These are phyloP conservation scores for Volucella inanis DNA, from an alignment of 2,888 invertebrate species.

Conservation along the genomic window DNA sequence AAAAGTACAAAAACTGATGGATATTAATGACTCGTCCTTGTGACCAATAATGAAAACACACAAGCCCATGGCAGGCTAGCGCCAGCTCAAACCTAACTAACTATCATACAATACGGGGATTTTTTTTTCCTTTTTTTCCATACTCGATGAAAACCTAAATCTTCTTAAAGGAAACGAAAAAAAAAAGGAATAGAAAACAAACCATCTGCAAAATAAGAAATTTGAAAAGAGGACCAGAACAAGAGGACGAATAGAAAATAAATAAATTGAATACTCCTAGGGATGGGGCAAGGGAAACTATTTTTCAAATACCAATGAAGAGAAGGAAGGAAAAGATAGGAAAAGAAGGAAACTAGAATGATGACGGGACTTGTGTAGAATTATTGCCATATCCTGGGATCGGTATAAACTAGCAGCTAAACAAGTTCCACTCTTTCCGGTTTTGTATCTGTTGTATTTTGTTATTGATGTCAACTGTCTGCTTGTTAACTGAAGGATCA, in stretches of 20 bases:
- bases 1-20: constrained; percentile 58
- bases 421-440: constrained; percentile 48
- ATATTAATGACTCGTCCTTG: constrained; percentile 71
- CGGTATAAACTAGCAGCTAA: constrained; percentile 8
- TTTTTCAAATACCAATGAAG: constrained; percentile 24
- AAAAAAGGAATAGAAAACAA: constrained; percentile 3
- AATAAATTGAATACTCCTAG: constrained; percentile 13
- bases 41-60: constrained; percentile 37
- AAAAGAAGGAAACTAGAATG: constrained; percentile 42
- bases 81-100: constrained; percentile 5
- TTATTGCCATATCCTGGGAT: constrained; percentile 55
- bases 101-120: constrained; percentile 23
- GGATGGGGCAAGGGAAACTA: constrained; percentile 20
- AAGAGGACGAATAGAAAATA: constrained; percentile 2
- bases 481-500: constrained; percentile 44
- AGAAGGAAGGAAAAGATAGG: constrained; percentile 46
- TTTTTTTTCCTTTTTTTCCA: not conserved
- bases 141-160: constrained; percentile 62
- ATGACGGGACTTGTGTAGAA: constrained; percentile 51
- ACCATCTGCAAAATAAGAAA: constrained; percentile 35
- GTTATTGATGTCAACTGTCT: constrained; percentile 62
- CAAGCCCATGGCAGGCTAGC: not conserved
- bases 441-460: constrained; percentile 24
- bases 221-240: constrained; percentile 18
- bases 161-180: constrained; percentile 34